phyloP scores from a whole-genome alignment of 2,113 vertebrate genomes.

The Eonycteris spelaea region DNA sequence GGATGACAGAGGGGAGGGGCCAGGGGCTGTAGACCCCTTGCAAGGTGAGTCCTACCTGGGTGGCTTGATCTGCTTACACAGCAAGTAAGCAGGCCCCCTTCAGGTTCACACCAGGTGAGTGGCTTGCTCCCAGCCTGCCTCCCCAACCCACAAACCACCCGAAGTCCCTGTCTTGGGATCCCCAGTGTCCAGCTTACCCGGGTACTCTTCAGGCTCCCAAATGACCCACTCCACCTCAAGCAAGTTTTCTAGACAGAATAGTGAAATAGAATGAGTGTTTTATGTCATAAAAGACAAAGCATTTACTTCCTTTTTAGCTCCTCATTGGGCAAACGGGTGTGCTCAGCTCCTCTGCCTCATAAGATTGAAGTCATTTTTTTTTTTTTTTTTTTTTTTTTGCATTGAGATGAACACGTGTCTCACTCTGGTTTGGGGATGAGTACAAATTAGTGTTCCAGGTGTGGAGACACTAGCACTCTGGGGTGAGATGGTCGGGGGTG shows the following conservation, averaged over 20 bases:
- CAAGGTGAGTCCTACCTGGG: no score
- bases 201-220: background rate
- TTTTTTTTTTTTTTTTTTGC: background rate
- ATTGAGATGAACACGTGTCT: background rate
- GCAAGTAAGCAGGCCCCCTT: background rate
- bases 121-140: background rate
- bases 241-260: background rate
- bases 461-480: background rate
- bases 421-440: no score
- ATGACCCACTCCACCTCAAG: background rate
- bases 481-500: no score
- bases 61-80: background rate
- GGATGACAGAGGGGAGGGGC: background rate
- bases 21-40: background rate
- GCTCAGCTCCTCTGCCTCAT: background rate
- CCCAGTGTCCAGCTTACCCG: background rate
- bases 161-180: background rate
- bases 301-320: background rate
- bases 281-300: background rate
- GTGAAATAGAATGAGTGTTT: background rate
- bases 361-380: background rate
- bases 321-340: background rate
- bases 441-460: background rate
- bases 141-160: background rate
- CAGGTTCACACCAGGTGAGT: background rate